Evolutionary conservation across 2,113 vertebrate species (phyloP).

Genomic region (Falco punctatus): DNA sequence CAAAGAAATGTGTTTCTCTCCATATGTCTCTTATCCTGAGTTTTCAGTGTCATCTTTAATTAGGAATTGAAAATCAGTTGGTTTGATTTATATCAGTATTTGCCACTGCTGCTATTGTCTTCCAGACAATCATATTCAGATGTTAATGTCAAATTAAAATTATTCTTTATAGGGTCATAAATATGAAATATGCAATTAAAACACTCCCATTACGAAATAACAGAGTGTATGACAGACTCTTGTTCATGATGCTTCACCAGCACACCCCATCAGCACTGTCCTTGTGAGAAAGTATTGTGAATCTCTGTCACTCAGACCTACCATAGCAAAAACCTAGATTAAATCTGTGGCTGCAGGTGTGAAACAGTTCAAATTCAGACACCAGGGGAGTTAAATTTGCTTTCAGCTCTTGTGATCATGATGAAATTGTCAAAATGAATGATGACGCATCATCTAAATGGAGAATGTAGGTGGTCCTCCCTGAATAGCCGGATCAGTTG

Average conservation of each 20-base stretch:
- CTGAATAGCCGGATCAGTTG: neutral
- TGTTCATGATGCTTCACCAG: neutral
- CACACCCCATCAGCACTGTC: neutral
- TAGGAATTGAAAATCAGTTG: constrained; percentile 42
- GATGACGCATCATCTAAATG: neutral
- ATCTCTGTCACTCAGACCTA: constrained; percentile 13
- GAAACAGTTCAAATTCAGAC: neutral
- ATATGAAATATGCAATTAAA: constrained; percentile 61
- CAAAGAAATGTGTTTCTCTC: constrained; percentile 46
- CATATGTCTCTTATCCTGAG: constrained; percentile 58
- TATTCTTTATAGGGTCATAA: constrained; percentile 52
- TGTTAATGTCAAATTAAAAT: constrained; percentile 41
- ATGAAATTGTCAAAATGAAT: constrained; percentile 16
- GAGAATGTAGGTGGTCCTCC: neutral
- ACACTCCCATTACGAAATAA: neutral
- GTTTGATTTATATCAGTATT: constrained; percentile 49
- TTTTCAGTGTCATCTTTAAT: constrained; percentile 61
- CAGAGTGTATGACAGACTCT: neutral
- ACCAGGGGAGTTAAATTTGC: neutral
- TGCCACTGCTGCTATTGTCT: constrained; percentile 46
- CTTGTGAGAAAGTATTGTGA: neutral
- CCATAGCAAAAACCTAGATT: neutral
- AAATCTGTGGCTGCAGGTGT: neutral
- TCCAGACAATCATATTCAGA: constrained; percentile 42
- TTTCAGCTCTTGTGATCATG: neutral